Conservation (phyloP, 2,888 invertebrate species). For the Andrena fulva region DNA sequence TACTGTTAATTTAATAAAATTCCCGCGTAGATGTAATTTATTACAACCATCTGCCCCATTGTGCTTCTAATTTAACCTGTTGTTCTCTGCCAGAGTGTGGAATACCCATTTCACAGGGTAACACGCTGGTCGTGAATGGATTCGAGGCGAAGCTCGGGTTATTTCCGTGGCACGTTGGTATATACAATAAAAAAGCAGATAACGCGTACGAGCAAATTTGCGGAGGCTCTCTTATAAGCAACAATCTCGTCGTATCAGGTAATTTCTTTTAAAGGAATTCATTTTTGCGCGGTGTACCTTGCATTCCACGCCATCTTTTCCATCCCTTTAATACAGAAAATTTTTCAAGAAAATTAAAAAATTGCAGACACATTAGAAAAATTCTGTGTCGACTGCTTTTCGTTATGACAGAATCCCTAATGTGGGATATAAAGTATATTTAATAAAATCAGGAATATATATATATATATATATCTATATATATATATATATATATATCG, state of each 20-base stretch:
- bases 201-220: slow-evolving; percentile 68
- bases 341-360: no score
- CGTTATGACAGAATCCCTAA: no score
- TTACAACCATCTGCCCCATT: neutral
- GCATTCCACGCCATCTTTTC: no score
- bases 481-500: no score
- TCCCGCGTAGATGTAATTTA: neutral
- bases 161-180: slow-evolving; percentile 76
- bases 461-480: no score
- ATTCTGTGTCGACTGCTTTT: no score
- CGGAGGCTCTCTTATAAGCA: slow-evolving; percentile 72
- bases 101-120: slow-evolving; percentile 67
- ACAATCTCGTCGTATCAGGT: slow-evolving; percentile 69
- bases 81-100: slow-evolving; percentile 69
- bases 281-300: slow-evolving; percentile 15
- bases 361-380: no score
- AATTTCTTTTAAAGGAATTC: slow-evolving; percentile 26
- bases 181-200: slow-evolving; percentile 60
- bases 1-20: neutral
- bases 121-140: slow-evolving; percentile 71
- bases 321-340: no score
- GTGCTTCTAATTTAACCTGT: slow-evolving; percentile 21
- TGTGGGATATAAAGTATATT: no score
- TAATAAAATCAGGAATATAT: no score
- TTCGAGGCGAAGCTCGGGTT: slow-evolving; percentile 68